These are phyloP conservation scores for Elymnias hypermnestra DNA, from an alignment of 1,140 invertebrate species.

Conservation along the genomic window DNA sequence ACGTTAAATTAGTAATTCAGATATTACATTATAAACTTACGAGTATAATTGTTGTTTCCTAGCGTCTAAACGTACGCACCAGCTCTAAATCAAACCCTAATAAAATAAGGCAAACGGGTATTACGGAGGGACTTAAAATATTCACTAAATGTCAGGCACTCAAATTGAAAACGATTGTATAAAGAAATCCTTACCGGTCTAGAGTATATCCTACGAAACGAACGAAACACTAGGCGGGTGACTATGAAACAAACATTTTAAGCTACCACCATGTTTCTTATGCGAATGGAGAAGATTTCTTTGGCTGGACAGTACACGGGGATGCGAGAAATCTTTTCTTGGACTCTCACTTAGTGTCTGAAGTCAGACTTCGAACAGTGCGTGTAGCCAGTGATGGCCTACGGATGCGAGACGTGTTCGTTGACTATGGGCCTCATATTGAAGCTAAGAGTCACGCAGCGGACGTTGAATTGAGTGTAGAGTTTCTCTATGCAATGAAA, in stretches of 20 bases:
- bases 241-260: constrained; percentile 9
- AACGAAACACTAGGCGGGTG: constrained; percentile 13
- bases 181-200: constrained; percentile 37
- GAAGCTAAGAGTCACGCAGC: too few species aligned
- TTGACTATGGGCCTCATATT: too few species aligned
- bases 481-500: too few species aligned
- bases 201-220: constrained; percentile 20
- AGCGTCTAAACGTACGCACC: constrained; percentile 40
- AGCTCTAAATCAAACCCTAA: constrained; percentile 56
- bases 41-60: constrained; percentile 32
- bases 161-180: constrained; percentile 53
- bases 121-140: constrained; percentile 64
- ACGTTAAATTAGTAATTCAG: constrained; percentile 43
- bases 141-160: constrained; percentile 52
- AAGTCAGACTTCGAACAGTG: too few species aligned
- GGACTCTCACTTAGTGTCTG: too few species aligned
- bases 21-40: constrained; percentile 26
- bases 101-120: constrained; percentile 71
- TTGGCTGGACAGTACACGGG: neutral
- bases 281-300: neutral
- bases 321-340: neutral
- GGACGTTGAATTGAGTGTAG: too few species aligned
- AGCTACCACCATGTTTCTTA: constrained; percentile 1
- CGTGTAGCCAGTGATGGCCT: too few species aligned
- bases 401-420: too few species aligned